Conservation (phyloP, 2,797 vertebrate genomes). For the Lepidocolaptes lacrymiger region DNA sequence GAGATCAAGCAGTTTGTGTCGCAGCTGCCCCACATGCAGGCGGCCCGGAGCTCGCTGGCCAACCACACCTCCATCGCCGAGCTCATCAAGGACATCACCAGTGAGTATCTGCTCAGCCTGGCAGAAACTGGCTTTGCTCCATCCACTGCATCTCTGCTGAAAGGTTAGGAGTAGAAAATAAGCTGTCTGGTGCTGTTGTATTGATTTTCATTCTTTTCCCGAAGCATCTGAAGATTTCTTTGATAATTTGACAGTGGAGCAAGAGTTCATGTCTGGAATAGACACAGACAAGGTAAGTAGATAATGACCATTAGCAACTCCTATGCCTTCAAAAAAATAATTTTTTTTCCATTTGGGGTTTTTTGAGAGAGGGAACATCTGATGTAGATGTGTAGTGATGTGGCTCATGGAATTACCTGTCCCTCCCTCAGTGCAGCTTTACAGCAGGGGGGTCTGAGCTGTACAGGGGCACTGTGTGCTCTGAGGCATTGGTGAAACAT, state of each 20-base stretch:
- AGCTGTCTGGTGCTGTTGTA: background rate
- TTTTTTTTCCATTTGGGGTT: background rate
- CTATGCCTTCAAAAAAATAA: no score
- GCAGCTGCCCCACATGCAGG: constrained; percentile 98
- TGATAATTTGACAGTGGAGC: constrained; percentile 96
- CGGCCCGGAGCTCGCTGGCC: constrained; percentile 92
- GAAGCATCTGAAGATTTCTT: constrained; percentile 97
- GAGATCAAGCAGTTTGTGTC: constrained; percentile 99
- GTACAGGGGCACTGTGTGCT: background rate
- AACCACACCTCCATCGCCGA: constrained; percentile 98
- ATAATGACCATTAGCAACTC: background rate
- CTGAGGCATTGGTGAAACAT: background rate
- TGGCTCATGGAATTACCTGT: background rate
- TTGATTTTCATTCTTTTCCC: constrained; percentile 36
- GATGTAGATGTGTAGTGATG: background rate
- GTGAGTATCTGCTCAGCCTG: constrained; percentile 74
- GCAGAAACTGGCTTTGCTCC: background rate
- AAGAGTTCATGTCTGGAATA: constrained; percentile 98
- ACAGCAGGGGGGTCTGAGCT: background rate
- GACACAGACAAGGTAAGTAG: constrained; percentile 94
- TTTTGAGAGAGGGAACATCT: background rate
- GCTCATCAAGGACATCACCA: constrained; percentile 96
- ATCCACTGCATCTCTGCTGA: background rate
- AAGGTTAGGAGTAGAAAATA: background rate
- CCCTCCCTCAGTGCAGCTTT: background rate